Conservation (phyloP, 2,113 vertebrate species). For the Poecilia latipinna region DNA sequence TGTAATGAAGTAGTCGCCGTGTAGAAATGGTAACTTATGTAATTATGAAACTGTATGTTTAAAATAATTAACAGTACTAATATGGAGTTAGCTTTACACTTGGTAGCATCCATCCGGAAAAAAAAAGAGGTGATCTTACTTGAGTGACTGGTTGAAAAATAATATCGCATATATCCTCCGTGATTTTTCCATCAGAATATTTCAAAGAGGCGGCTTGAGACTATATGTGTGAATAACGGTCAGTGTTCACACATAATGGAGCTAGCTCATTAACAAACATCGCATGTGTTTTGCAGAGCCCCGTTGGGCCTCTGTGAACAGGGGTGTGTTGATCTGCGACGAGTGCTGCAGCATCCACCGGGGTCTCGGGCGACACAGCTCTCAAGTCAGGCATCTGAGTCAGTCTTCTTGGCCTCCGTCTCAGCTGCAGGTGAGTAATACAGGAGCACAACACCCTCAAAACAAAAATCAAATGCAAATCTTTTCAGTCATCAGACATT, state of each 20-base stretch:
- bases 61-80: neutral
- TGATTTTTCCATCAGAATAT: neutral
- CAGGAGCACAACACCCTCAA: neutral
- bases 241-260: neutral
- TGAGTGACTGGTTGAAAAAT: neutral
- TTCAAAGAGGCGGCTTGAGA: neutral
- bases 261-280: neutral
- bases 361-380: conserved; percentile 95
- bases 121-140: neutral
- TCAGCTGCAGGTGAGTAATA: conserved; percentile 88
- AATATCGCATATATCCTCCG: too few relatives aligned
- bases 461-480: neutral
- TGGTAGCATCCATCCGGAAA: neutral
- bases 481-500: neutral
- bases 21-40: conserved; percentile 21
- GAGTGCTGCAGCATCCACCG: conserved; percentile 98
- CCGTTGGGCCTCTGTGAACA: conserved; percentile 95
- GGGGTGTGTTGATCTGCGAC: conserved; percentile 94
- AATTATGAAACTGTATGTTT: conserved; percentile 3
- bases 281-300: conserved; percentile 81
- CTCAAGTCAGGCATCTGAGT: conserved; percentile 95
- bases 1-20: neutral
- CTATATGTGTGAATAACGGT: neutral
- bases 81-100: neutral
- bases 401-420: conserved; percentile 92